Evolutionary conservation across 2,888 invertebrate genomes (phyloP), one percentile per base, ranked within the genome.

Genomic region (Chloroclysta siterata): DNA sequence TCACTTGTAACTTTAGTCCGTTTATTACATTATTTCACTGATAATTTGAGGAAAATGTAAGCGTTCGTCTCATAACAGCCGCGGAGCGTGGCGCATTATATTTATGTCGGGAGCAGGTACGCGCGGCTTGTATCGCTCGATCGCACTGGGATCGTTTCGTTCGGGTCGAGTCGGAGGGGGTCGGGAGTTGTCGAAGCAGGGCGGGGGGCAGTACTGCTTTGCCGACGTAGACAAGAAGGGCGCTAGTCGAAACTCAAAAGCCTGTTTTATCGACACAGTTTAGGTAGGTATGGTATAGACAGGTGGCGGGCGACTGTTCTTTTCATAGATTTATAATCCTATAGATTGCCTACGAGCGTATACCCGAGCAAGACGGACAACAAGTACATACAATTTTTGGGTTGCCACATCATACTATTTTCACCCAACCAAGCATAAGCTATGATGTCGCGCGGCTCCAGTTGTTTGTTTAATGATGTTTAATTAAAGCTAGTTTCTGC

Each of bases 1-100:
- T 66, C 95, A 95, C 73, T 66, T 71, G 71, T 72, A 76, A 76
- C 74, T 79, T 95, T 95, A 95, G 44, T 95, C 95, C 83, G 95
- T 87, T 83, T 70, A 72, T 91, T 88, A 89, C 93, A 92, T 92
- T 87, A 91, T 92, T 90, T 90, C 90, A 91, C 90, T 90, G 86
- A 90, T 88, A 87, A 84, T 76, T 84, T 82, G 77, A 84, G 80
- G 80, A 82, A 82, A 85, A 84, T 84, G 76, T 69, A 71, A 72
- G 80, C 78, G 84, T 85, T 85, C 84, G 86, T 81, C 78, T 88
- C 87, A 89, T 89, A 82, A 87, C 82, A 83, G 74, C 74, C 83
- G 86, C 88, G 89, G 82, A 82, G 86, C 85, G 84, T 85, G 82
- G 82, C 81, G 83, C 89, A 85, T 88, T 78, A 76, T 82, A 73